phyloP scores from a whole-genome alignment of 2,113 vertebrate genomes.

The Hemiscyllium ocellatum region DNA sequence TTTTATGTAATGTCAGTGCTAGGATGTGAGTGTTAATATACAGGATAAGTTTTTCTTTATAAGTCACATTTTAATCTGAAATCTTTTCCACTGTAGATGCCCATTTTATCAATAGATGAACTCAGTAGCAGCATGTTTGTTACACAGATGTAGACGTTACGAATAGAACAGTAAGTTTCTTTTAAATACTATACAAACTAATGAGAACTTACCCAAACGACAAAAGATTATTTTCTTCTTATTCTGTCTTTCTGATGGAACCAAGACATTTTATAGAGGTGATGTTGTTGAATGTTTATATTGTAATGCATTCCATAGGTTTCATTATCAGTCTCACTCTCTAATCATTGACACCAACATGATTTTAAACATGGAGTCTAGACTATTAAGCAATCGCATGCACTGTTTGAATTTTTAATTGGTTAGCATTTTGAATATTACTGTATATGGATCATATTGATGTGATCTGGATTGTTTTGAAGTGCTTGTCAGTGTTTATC shows the following conservation, averaged over 20 bases:
- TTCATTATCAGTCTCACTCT: background rate
- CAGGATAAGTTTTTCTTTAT: constrained; percentile 26
- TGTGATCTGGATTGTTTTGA: background rate
- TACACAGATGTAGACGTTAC: constrained; percentile 70
- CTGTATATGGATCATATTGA: background rate
- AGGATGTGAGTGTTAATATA: background rate
- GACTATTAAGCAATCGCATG: background rate
- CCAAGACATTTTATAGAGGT: background rate
- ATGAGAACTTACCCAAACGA: background rate
- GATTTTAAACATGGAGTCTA: background rate
- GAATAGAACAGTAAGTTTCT: constrained; percentile 64
- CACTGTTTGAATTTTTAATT: background rate
- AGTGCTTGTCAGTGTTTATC: background rate
- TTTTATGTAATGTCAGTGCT: constrained; percentile 10
- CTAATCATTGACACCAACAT: background rate
- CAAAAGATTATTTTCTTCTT: constrained; percentile 42
- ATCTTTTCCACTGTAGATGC: constrained; percentile 62
- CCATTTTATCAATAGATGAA: constrained; percentile 72
- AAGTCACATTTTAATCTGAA: constrained; percentile 56
- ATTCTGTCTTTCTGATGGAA: constrained; percentile 10
- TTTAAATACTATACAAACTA: constrained; percentile 48
- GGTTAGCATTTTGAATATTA: background rate
- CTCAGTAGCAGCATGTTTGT: constrained; percentile 74
- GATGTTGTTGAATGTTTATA: background rate
- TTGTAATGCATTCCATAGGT: background rate